Base-by-base conservation (phyloP, 2,797 vertebrate genomes). In the Schizothorax lantsangensis region DNA sequence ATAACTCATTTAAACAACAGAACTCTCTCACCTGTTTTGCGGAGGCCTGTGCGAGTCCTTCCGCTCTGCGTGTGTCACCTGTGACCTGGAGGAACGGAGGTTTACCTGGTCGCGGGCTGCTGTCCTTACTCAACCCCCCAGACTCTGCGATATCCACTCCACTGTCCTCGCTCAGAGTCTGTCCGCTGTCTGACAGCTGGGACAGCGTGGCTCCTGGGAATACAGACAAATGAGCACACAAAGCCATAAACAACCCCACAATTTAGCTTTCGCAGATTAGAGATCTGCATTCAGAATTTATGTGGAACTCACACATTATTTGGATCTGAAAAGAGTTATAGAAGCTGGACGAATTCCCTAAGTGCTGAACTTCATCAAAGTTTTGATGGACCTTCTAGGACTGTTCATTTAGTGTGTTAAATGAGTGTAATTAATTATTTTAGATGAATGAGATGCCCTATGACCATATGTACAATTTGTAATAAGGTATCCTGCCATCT, bases 161-260 rank as follows among this genome's bases (percentile, higher is more conserved):
- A 4, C 98, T 99, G 96, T 99, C 98, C 92, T 99, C 98, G 1
- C 98, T 99, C 87, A 99, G 96, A 12, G 98, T 98, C 95, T 99
- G 98, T 75, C 98, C 98, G 0, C 97, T 98, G 94, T 98, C 97
- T 0, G 98, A 99, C 89, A 99, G 95, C 95, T 99, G 98, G 84
- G 97, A 98, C 84, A 98, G 95, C 0, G 97, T 97, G 88, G 96
- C 96, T 59, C 97, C 97, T 97, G 95, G 64, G 79, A 91, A 69
- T 14, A 64, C 10, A 75, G 26, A 86, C 33, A 79, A 40, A 85
- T 73, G 84, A 49, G 75, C 15, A 43, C n/a, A 59, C 49, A 87
- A 59, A 81, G 75, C 64, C 71, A 75, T 49, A 79, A 78, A 69
- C 54, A 80, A 69, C 69, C 26, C 33, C 14, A 74, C 49, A 68